Percentiles rank a stretch among this genome's conserved stretches.
Conservation (phyloP, 2,888 invertebrate genomes). For the Lypha dubia region DNA sequence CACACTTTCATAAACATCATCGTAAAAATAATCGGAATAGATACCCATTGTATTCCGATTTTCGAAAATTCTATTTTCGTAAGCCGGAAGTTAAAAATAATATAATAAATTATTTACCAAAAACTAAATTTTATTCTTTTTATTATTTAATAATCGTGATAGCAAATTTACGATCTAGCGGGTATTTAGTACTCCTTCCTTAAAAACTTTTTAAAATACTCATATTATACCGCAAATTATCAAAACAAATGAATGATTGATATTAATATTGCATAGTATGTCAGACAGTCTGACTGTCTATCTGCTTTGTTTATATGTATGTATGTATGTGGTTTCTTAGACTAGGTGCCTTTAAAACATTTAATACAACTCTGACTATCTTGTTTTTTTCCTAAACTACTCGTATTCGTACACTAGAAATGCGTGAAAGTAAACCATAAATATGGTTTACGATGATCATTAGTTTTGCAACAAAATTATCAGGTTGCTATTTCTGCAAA, state of each 20-base stretch:
- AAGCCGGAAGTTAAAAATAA: no score
- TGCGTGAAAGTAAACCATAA: constrained; percentile 57
- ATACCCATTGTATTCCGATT: no score
- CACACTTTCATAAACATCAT: no score
- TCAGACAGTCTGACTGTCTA: constrained; percentile 12
- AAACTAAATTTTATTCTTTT: no score
- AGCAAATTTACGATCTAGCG: neutral
- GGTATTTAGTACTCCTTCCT: neutral
- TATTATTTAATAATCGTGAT: no score
- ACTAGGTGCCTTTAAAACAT: constrained; percentile 27
- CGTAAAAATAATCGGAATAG: no score
- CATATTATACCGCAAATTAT: constrained; percentile 21
- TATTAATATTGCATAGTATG: constrained; percentile 5
- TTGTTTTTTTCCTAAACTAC: constrained; percentile 8
- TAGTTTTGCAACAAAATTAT: constrained; percentile 22
- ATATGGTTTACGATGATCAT: constrained; percentile 29
- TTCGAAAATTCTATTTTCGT: no score
- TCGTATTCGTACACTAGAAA: constrained; percentile 16
- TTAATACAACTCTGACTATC: neutral
- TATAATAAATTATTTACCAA: no score
- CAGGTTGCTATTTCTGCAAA: constrained; percentile 18
- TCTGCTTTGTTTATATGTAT: no score
- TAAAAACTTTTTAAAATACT: constrained; percentile 4
- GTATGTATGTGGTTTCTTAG: constrained; percentile 48
- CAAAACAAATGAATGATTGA: constrained; percentile 14